Conservation (phyloP, 2,797 vertebrate genomes). For the Coregonus suidteri region DNA sequence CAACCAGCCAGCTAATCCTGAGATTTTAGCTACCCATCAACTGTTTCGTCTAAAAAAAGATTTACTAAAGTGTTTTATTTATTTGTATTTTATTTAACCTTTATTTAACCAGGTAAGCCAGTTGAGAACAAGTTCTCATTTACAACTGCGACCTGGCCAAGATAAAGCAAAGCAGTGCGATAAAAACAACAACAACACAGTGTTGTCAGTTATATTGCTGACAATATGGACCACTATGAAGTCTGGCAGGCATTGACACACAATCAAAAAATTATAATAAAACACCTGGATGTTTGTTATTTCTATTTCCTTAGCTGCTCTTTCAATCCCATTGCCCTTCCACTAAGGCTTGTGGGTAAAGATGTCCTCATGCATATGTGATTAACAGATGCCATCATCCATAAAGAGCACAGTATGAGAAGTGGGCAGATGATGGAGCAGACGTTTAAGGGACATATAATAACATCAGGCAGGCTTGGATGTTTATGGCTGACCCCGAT, state of each 20-base stretch:
- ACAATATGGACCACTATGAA: neutral
- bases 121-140: no score
- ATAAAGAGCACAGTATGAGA: constrained; percentile 9
- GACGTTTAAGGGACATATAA: constrained; percentile 16
- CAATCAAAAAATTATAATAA: neutral
- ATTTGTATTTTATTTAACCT: no score
- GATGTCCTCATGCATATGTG: neutral
- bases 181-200: no score
- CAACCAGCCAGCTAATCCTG: neutral
- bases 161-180: no score
- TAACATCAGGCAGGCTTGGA: constrained; percentile 32
- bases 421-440: neutral
- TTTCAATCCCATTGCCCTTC: neutral
- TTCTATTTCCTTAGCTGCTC: neutral
- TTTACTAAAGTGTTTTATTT: neutral
- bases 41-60: no score
- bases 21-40: no score
- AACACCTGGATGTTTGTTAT: neutral
- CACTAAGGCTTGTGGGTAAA: neutral
- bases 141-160: no score
- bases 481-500: constrained; percentile 34
- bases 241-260: neutral
- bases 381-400: constrained; percentile 1
- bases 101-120: no score
- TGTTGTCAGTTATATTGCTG: neutral